Percentiles rank a stretch among this genome's conserved stretches.
phyloP scores from a whole-genome alignment of 2,888 invertebrate genomes.

The Cataglyphis rosenhaueri region DNA sequence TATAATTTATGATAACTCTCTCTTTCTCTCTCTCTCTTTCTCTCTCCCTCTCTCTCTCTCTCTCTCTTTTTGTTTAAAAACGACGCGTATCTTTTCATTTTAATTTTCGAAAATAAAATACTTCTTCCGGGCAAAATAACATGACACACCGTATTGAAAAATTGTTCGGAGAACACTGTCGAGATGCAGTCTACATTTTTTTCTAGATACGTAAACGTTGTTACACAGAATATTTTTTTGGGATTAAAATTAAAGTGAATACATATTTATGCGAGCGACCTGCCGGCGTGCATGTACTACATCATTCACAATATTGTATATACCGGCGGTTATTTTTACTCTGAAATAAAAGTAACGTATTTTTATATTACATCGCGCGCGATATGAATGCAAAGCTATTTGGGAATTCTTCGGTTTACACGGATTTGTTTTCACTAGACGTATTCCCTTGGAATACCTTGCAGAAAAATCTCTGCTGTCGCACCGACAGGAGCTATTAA shows the following conservation, averaged over 20 bases:
- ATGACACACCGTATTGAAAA: conserved; percentile 28
- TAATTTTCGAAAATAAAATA: conserved; percentile 33
- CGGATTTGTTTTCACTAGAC: conserved; percentile 15
- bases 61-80: neutral
- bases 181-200: conserved; percentile 40
- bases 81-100: conserved; percentile 9
- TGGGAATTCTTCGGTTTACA: conserved; percentile 27
- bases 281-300: neutral
- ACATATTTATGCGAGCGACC: conserved; percentile 50
- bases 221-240: conserved; percentile 48
- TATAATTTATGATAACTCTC: neutral
- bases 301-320: conserved; percentile 10
- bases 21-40: too few species aligned
- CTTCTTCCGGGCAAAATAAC: conserved; percentile 30
- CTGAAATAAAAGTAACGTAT: conserved; percentile 26
- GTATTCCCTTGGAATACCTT: neutral
- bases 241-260: conserved; percentile 52
- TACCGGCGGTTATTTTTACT: conserved; percentile 27
- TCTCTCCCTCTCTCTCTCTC: too few species aligned
- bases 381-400: conserved; percentile 2
- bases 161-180: conserved; percentile 34
- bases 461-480: neutral
- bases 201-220: conserved; percentile 26
- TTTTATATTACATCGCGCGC: conserved; percentile 12
- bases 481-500: conserved; percentile 39